Evolutionary conservation across 2,888 invertebrate genomes (phyloP).

Genomic region (Dasysyrphus tricinctus): DNA sequence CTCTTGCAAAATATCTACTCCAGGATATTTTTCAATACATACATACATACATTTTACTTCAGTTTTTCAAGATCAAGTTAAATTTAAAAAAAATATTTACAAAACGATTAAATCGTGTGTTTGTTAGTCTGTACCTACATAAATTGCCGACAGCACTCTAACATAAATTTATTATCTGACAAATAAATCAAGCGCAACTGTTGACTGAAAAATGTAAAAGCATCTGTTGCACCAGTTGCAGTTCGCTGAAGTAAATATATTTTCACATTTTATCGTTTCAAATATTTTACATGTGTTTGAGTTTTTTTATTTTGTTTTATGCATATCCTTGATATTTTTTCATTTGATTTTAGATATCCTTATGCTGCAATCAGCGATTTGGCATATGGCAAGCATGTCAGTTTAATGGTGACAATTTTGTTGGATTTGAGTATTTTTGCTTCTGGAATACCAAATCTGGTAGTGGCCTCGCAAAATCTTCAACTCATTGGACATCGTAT

Average conservation of each 20-base stretch:
- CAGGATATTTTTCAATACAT: too few relatives aligned
- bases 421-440: constrained; percentile 91
- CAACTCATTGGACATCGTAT: constrained; percentile 90
- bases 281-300: neutral
- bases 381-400: constrained; percentile 87
- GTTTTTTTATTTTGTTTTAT: neutral
- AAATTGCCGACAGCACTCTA: neutral
- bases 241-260: neutral
- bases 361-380: constrained; percentile 93
- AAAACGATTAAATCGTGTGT: neutral
- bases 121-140: neutral
- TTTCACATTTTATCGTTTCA: constrained; percentile 20
- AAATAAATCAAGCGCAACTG: constrained; percentile 58
- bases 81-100: neutral
- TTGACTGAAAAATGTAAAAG: neutral
- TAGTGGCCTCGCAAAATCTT: constrained; percentile 91
- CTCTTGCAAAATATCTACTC: too few relatives aligned
- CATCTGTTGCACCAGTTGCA: constrained; percentile 37
- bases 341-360: constrained; percentile 87
- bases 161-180: neutral
- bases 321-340: neutral
- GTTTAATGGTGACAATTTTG: constrained; percentile 87
- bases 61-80: too few relatives aligned
- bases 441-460: constrained; percentile 91
- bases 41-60: too few relatives aligned